These are phyloP conservation scores for Bombus confusus DNA, from an alignment of 1,140 invertebrate genomes.

Conservation along the genomic window DNA sequence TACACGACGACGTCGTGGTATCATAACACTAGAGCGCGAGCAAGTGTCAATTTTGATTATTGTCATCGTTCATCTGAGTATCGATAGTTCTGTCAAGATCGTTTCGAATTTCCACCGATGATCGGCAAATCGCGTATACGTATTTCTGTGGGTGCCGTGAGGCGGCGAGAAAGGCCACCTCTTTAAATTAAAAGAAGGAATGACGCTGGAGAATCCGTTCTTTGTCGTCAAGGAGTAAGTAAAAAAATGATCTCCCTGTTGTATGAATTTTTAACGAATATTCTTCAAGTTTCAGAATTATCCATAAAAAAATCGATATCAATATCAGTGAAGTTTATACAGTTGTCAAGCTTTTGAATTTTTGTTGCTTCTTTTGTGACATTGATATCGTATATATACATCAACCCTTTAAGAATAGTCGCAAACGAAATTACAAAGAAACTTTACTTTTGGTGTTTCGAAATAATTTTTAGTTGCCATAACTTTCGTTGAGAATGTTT, in stretches of 20 bases:
- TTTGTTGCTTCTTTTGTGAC: conserved; percentile 18
- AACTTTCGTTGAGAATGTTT: neutral
- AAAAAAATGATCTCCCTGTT: neutral
- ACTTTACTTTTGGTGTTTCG: neutral
- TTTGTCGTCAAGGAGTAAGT: conserved; percentile 98
- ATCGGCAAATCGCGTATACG: conserved; percentile 70
- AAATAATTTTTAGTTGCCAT: neutral
- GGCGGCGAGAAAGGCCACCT: conserved; percentile 78
- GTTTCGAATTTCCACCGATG: conserved; percentile 75
- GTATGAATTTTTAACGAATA: neutral
- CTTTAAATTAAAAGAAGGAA: conserved; percentile 83
- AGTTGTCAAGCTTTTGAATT: conserved; percentile 6
- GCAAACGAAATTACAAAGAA: conserved; percentile 13
- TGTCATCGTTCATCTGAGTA: conserved; percentile 36
- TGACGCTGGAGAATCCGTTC: conserved; percentile 98
- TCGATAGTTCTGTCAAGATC: conserved; percentile 25
- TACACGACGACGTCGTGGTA: conserved; percentile 54
- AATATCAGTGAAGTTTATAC: neutral
- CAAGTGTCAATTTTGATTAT: conserved; percentile 59
- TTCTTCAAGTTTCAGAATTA: no score
- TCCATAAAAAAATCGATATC: neutral
- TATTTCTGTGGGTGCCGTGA: conserved; percentile 75
- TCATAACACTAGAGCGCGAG: conserved; percentile 40
- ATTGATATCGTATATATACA: conserved; percentile 8
- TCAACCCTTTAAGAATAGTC: conserved; percentile 30